phyloP scores from a whole-genome alignment of 2,797 vertebrate species.

The Naso thynnoides region DNA sequence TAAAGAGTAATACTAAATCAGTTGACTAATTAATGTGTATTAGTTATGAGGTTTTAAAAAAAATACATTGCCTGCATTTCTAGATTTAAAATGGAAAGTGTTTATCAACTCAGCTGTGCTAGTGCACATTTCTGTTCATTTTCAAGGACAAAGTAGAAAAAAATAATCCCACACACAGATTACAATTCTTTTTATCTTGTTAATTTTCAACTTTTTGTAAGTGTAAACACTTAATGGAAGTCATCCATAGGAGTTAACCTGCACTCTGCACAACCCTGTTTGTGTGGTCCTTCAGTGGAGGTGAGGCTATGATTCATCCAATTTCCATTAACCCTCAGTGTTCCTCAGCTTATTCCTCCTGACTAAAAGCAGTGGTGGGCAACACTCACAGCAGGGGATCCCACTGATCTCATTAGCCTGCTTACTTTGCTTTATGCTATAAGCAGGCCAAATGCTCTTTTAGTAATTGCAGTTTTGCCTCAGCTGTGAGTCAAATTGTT shows the following conservation, averaged over 20 bases:
- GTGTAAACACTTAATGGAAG: background rate
- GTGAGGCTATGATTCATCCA: conserved; percentile 11
- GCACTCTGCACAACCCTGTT: conserved; percentile 17
- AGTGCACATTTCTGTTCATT: background rate
- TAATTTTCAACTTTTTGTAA: background rate
- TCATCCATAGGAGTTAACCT: background rate
- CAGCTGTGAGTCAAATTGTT: conserved; percentile 19
- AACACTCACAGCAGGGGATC: conserved; percentile 9
- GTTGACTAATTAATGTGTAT: background rate
- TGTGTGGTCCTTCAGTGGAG: background rate
- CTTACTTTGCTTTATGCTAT: conserved; percentile 12
- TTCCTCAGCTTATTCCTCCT: conserved; percentile 9
- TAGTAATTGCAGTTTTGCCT: conserved; percentile 37
- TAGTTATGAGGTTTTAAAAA: background rate
- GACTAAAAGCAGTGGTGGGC: conserved; percentile 22
- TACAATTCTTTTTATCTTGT: background rate
- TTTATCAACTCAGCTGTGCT: background rate
- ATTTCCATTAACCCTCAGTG: conserved; percentile 21
- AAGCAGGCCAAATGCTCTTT: conserved; percentile 19
- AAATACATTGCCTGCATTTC: too few relatives aligned
- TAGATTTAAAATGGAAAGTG: background rate
- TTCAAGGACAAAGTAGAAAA: background rate
- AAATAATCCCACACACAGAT: background rate
- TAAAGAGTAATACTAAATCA: background rate
- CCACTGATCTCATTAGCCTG: conserved; percentile 17